phyloP scores from a whole-genome alignment of 30 jellyfish, hydroid and myxozoan species.

The Chironex yamaguchii region DNA sequence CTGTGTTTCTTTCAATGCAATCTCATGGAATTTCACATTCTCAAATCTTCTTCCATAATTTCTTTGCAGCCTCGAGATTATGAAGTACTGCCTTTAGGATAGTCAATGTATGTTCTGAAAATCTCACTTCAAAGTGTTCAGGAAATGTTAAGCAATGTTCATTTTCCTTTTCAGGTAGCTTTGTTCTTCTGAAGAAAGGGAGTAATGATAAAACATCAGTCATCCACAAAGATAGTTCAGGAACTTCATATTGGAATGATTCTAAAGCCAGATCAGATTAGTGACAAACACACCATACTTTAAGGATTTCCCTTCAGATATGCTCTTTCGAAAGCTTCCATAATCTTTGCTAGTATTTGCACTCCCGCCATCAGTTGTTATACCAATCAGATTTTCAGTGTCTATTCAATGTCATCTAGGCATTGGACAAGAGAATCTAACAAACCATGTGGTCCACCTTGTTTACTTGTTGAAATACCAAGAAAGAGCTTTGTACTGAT shows the following conservation, averaged over 20 bases:
- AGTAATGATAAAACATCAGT: conserved; percentile 33
- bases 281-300: conserved; percentile 66
- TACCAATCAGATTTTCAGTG: conserved; percentile 31
- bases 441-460: conserved; percentile 49
- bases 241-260: conserved; percentile 34
- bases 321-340: conserved; percentile 27
- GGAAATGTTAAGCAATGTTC: too few relatives aligned
- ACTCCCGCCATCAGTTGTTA: conserved; percentile 46
- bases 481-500: conserved; percentile 50
- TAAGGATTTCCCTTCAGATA: conserved; percentile 42
- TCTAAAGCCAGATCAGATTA: conserved; percentile 68
- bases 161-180: too few relatives aligned
- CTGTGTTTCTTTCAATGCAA: conserved; percentile 27
- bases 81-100: too few relatives aligned
- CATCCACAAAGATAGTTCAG: conserved; percentile 60
- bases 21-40: conserved; percentile 49
- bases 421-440: conserved; percentile 23
- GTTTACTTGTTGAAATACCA: conserved; percentile 47
- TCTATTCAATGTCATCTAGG: conserved; percentile 6
- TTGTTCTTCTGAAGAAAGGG: conserved; percentile 52
- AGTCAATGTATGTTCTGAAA: conserved; percentile 46
- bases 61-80: conserved; percentile 42
- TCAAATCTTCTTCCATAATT: conserved; percentile 12
- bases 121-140: conserved; percentile 59
- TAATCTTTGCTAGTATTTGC: conserved; percentile 37